Evolutionary conservation across 1,140 invertebrate species (phyloP).

Genomic region (Caenorhabditis inopinata): DNA sequence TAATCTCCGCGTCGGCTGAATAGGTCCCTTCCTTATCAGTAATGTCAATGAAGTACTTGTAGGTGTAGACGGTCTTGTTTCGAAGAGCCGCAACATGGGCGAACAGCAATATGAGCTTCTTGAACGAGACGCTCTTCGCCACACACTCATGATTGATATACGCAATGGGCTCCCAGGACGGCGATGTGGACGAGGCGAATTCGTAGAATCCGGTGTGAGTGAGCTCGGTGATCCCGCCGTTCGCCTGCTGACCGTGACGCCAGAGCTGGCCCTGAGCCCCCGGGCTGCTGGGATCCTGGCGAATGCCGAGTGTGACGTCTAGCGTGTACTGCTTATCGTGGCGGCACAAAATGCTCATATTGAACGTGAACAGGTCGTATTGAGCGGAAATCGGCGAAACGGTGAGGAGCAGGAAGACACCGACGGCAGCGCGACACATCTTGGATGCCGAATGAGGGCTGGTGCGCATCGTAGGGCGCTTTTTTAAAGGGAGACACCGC

Average conservation of each 20-base stretch:
- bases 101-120: neutral
- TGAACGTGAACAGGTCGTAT: neutral
- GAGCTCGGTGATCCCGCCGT: neutral
- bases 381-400: neutral
- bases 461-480: too few species aligned
- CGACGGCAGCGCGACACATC: too few species aligned
- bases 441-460: too few species aligned
- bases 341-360: neutral
- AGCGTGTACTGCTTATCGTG: neutral
- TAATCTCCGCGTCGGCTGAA: too few species aligned
- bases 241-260: neutral
- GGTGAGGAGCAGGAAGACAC: too few species aligned
- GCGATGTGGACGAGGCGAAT: neutral
- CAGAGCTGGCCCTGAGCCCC: neutral
- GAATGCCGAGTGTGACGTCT: neutral
- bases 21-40: neutral
- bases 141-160: neutral
- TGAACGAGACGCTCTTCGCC: neutral
- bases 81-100: neutral
- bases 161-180: neutral
- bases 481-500: too few species aligned
- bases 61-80: neutral
- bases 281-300: neutral
- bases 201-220: neutral
- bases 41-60: conserved; percentile 1